phyloP scores from a whole-genome alignment of 2,113 vertebrate genomes.

The Phasianus colchicus region DNA sequence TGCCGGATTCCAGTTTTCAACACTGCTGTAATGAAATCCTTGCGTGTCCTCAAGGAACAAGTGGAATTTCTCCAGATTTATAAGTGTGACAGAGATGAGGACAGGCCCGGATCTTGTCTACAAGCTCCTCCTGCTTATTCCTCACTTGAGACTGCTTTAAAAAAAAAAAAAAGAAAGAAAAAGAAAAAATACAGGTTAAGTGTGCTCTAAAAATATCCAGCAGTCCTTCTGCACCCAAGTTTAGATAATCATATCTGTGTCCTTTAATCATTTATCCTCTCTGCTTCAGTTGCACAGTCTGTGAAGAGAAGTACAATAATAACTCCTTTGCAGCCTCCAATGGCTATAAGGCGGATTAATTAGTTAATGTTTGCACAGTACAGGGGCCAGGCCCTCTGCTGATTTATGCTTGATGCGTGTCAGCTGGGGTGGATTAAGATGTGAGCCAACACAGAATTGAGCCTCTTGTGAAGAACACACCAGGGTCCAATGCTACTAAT shows the following conservation, averaged over 20 bases:
- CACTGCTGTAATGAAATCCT: not conserved
- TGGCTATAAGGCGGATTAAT: conserved; percentile 46
- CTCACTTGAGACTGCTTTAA: not conserved
- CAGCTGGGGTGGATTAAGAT: conserved; percentile 10
- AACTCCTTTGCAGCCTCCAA: conserved; percentile 4
- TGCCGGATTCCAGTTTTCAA: not conserved
- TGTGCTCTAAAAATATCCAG: not conserved
- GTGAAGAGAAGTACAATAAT: conserved; percentile 22
- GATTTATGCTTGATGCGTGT: conserved; percentile 9
- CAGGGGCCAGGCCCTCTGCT: not conserved
- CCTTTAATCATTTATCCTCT: conserved; percentile 30
- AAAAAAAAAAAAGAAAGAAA: not conserved
- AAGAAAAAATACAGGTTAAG: not conserved
- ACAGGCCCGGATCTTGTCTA: not conserved
- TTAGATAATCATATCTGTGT: not conserved
- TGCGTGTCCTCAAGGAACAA: not conserved
- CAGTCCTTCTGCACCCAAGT: not conserved
- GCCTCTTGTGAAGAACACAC: not conserved
- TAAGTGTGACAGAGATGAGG: not conserved
- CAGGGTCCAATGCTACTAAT: not conserved
- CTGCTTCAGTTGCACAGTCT: not conserved
- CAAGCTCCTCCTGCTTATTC: not conserved
- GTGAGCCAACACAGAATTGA: not conserved
- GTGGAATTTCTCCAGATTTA: not conserved
- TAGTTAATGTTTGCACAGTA: conserved; percentile 57